Evolutionary conservation across 2,113 vertebrate species (phyloP).

Genomic region (Capreolus pygargus): DNA sequence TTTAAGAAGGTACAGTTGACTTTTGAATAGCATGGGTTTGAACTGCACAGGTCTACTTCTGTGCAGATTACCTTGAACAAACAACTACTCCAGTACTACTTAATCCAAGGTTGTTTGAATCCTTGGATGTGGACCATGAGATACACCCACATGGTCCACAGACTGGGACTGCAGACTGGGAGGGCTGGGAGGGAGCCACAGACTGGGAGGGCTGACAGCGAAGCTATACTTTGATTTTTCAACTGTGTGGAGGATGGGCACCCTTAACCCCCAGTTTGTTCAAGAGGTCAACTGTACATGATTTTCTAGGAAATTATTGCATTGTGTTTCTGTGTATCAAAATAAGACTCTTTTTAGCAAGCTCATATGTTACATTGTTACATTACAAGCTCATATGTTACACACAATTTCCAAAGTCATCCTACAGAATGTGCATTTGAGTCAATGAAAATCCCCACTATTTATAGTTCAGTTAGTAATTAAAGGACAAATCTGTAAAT

Average conservation of each 20-base stretch:
- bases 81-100: background rate
- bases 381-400: background rate
- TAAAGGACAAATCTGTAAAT: background rate
- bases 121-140: background rate
- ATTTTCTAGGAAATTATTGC: background rate
- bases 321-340: background rate
- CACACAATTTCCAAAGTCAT: background rate
- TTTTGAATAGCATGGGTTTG: background rate
- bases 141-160: background rate
- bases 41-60: background rate
- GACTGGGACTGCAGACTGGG: background rate
- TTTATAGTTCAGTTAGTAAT: background rate
- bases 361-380: background rate
- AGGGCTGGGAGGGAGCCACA: background rate
- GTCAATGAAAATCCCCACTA: background rate
- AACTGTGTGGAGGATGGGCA: background rate
- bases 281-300: background rate
- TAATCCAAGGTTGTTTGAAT: background rate
- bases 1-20: background rate
- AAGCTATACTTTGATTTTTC: background rate
- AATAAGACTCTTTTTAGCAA: background rate
- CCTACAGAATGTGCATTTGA: background rate
- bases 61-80: background rate
- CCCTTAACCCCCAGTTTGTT: background rate
- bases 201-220: background rate